Evolutionary conservation across 2,113 vertebrate genomes (phyloP).

Genomic region (Catagonus wagneri): DNA sequence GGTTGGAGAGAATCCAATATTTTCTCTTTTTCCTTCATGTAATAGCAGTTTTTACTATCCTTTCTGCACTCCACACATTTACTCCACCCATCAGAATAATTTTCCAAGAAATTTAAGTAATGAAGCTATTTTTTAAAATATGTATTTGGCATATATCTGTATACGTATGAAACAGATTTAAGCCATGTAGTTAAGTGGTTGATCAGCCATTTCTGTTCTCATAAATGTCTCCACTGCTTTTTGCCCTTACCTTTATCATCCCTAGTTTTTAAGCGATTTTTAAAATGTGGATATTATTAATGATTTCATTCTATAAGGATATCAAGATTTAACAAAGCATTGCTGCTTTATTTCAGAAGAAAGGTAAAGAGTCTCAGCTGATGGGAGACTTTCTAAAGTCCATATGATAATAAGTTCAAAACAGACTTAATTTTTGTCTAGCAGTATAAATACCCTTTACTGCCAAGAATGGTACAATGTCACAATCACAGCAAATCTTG

Average conservation of each 20-base stretch:
- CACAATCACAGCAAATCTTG: background rate
- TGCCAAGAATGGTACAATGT: background rate
- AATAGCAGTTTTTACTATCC: slow-evolving; percentile 3
- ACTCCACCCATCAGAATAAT: background rate
- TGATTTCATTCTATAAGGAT: slow-evolving; percentile 45
- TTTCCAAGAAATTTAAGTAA: slow-evolving; percentile 43
- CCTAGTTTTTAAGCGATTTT: background rate
- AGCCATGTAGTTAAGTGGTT: background rate
- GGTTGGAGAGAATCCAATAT: slow-evolving; percentile 52
- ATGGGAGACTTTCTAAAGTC: slow-evolving; percentile 58
- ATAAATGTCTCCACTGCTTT: background rate
- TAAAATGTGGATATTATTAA: slow-evolving; percentile 35
- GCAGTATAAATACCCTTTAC: background rate
- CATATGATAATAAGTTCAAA: slow-evolving; percentile 38
- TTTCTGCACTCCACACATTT: background rate
- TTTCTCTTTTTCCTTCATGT: slow-evolving; percentile 57
- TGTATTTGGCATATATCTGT: background rate
- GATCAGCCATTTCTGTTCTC: background rate
- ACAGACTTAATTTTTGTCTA: background rate
- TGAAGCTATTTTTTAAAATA: background rate
- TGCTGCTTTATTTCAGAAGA: slow-evolving; percentile 50
- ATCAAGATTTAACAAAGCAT: background rate
- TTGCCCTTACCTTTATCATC: background rate
- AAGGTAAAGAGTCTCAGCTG: slow-evolving; percentile 45
- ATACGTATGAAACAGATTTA: background rate